Evolutionary conservation across 1,140 invertebrate species (phyloP).

Genomic region (Camponotus pennsylvanicus): DNA sequence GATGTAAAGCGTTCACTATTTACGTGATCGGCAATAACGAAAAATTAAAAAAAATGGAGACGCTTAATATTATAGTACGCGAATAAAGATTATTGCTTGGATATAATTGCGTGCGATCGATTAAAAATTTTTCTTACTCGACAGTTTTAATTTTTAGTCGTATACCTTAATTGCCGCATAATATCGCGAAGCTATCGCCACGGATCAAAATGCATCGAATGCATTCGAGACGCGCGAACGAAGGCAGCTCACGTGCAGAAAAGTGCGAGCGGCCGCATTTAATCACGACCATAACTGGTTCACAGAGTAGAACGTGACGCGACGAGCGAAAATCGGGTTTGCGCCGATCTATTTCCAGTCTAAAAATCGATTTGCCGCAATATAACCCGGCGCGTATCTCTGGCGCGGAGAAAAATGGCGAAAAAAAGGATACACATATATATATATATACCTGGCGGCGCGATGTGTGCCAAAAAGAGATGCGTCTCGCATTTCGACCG

Average conservation of each 20-base stretch:
- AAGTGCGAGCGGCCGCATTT: slow-evolving; percentile 42
- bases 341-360: slow-evolving; percentile 42
- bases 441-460: slow-evolving; percentile 15
- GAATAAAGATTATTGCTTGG: slow-evolving; percentile 6
- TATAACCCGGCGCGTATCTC: slow-evolving; percentile 28
- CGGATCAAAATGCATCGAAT: slow-evolving; percentile 17
- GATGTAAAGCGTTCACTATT: slow-evolving; percentile 77
- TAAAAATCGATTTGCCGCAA: slow-evolving; percentile 58
- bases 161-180: background rate
- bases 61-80: slow-evolving; percentile 7
- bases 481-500: slow-evolving; percentile 58
- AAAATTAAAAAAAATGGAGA: slow-evolving; percentile 6
- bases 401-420: background rate
- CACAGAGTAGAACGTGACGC: slow-evolving; percentile 45
- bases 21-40: slow-evolving; percentile 29
- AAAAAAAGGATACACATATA: background rate
- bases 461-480: slow-evolving; percentile 57
- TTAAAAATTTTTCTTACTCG: slow-evolving; percentile 8
- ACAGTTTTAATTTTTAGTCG: background rate
- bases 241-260: slow-evolving; percentile 36
- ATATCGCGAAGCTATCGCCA: slow-evolving; percentile 7
- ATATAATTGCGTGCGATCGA: background rate
- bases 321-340: slow-evolving; percentile 49
- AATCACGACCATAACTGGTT: slow-evolving; percentile 52
- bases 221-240: slow-evolving; percentile 1